Conservation (phyloP, 2,888 invertebrate genomes). For the Ecliptopera silaceata region DNA sequence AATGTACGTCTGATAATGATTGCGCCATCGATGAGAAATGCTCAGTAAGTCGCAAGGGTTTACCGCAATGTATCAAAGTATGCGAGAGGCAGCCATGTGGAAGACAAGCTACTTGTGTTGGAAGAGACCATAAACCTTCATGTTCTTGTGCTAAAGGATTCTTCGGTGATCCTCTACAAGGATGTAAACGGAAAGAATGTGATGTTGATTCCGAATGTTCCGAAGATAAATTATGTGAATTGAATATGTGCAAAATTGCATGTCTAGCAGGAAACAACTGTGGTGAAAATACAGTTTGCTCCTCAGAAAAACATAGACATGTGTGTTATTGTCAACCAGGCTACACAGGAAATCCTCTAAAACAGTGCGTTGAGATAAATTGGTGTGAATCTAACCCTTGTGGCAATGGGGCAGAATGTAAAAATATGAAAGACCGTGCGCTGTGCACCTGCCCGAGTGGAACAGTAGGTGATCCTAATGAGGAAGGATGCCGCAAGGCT, state of each 20-base stretch:
- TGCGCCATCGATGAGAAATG: constrained; percentile 90
- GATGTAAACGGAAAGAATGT: constrained; percentile 92
- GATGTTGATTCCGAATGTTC: constrained; percentile 87
- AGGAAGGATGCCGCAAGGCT: constrained; percentile 91
- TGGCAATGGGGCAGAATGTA: constrained; percentile 90
- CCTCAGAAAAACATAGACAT: constrained; percentile 91
- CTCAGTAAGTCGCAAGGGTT: constrained; percentile 85
- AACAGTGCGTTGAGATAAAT: constrained; percentile 88
- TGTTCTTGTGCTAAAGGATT: constrained; percentile 92
- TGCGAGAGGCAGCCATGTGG: constrained; percentile 90
- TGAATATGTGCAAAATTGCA: constrained; percentile 92
- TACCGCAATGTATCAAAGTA: constrained; percentile 89
- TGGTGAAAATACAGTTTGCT: constrained; percentile 92
- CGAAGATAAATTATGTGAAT: constrained; percentile 92
- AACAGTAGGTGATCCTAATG: constrained; percentile 92
- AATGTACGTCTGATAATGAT: constrained; percentile 88
- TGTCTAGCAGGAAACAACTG: constrained; percentile 93
- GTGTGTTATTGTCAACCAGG: constrained; percentile 92
- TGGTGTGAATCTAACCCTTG: constrained; percentile 91
- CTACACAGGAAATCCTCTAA: constrained; percentile 90
- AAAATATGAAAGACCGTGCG: constrained; percentile 90
- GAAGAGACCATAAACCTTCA: constrained; percentile 87
- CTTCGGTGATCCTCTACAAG: constrained; percentile 91
- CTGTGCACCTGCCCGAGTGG: constrained; percentile 91
- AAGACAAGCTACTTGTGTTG: constrained; percentile 91